phyloP scores from a whole-genome alignment of 2,797 vertebrate genomes.

The Eidolon dupreanum region DNA sequence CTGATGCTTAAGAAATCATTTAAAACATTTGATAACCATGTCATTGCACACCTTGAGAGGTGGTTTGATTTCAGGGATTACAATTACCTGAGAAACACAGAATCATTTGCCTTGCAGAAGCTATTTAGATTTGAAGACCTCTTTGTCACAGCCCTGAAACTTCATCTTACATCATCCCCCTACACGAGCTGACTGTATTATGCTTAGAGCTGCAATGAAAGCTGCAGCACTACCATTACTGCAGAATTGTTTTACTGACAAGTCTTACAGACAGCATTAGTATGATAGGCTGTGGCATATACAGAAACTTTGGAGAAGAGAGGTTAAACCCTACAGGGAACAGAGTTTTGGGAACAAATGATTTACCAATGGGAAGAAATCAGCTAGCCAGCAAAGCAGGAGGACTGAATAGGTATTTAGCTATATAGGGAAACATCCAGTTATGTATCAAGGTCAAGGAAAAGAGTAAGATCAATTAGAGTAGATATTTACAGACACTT shows the following conservation, averaged over 20 bases:
- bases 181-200: constrained; percentile 24
- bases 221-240: background rate
- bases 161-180: constrained; percentile 56
- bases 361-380: constrained; percentile 60
- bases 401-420: constrained; percentile 35
- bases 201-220: background rate
- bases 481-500: constrained; percentile 71
- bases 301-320: constrained; percentile 19
- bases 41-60: constrained; percentile 47
- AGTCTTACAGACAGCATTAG: constrained; percentile 11
- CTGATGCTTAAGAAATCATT: constrained; percentile 63
- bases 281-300: constrained; percentile 22
- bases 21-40: constrained; percentile 60
- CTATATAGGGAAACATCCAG: constrained; percentile 48
- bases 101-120: constrained; percentile 65
- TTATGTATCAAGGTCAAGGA: constrained; percentile 67
- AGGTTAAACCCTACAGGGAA: constrained; percentile 56
- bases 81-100: constrained; percentile 66
- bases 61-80: constrained; percentile 68
- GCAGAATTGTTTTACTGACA: constrained; percentile 40
- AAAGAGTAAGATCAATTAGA: constrained; percentile 69
- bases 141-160: constrained; percentile 65
- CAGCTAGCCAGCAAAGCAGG: constrained; percentile 36
- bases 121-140: constrained; percentile 64
- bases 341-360: constrained; percentile 36